Evolutionary conservation across 2,888 invertebrate species (phyloP).

Genomic region (Maniola hyperantus): DNA sequence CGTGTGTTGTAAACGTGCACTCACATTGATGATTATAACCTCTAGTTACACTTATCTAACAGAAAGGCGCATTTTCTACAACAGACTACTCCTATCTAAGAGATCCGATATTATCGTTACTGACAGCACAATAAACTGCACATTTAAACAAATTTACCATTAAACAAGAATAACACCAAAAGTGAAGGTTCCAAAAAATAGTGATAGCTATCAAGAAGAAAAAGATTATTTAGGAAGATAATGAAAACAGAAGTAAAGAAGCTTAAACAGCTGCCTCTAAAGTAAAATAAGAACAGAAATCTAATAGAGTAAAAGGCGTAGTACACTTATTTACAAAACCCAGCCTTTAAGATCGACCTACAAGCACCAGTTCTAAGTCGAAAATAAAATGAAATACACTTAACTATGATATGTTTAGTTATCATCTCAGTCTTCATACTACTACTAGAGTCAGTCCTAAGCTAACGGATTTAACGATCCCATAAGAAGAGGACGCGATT

Average conservation of each 20-base stretch:
- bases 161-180: constrained; percentile 14
- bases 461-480: constrained; percentile 78
- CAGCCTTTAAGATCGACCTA: constrained; percentile 82
- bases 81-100: constrained; percentile 52
- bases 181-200: constrained; percentile 9
- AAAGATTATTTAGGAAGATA: constrained; percentile 15
- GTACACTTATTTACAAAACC: constrained; percentile 79
- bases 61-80: constrained; percentile 63
- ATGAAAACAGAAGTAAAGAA: constrained; percentile 12
- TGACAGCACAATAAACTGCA: constrained; percentile 43
- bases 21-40: constrained; percentile 64
- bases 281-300: constrained; percentile 43
- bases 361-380: constrained; percentile 82
- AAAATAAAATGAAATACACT: constrained; percentile 77
- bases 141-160: constrained; percentile 38
- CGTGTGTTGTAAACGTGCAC: constrained; percentile 60
- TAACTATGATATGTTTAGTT: constrained; percentile 79
- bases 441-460: constrained; percentile 80
- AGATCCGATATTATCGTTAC: constrained; percentile 35
- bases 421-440: constrained; percentile 80
- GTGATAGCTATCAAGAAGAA: constrained; percentile 4
- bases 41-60: constrained; percentile 67
- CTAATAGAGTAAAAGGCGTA: constrained; percentile 76
- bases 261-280: constrained; percentile 18
- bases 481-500: constrained; percentile 82